Percentiles rank a stretch among this genome's conserved stretches.
phyloP scores from a whole-genome alignment of 2,113 vertebrate species.

The Varanus salvator region DNA sequence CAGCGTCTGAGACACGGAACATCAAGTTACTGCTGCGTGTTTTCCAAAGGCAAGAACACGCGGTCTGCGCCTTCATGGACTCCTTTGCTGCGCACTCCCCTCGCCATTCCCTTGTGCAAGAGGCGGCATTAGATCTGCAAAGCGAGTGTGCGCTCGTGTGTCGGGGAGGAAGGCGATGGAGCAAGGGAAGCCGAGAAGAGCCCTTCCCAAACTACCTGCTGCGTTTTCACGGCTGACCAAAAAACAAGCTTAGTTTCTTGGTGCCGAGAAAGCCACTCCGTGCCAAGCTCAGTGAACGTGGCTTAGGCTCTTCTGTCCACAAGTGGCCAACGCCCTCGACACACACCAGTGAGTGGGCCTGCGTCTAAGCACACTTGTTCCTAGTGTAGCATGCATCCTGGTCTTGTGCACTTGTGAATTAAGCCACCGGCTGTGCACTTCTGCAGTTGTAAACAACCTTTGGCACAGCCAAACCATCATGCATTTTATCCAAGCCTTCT shows the following conservation, averaged over 20 bases:
- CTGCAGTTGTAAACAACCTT: neutral
- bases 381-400: slow-evolving; percentile 46
- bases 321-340: slow-evolving; percentile 27
- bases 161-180: neutral
- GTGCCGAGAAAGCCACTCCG: neutral
- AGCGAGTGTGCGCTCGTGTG: neutral
- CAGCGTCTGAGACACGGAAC: slow-evolving; percentile 39
- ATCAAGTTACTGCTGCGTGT: slow-evolving; percentile 63
- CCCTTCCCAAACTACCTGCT: slow-evolving; percentile 37
- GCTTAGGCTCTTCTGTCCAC: slow-evolving; percentile 30
- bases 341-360: slow-evolving; percentile 24
- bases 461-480: neutral
- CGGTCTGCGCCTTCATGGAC: slow-evolving; percentile 52
- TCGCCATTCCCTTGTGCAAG: slow-evolving; percentile 17
- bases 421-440: slow-evolving; percentile 61
- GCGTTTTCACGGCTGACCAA: slow-evolving; percentile 66
- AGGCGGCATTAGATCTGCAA: slow-evolving; percentile 39
- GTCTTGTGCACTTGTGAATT: slow-evolving; percentile 31
- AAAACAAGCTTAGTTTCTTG: slow-evolving; percentile 42
- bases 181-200: slow-evolving; percentile 28
- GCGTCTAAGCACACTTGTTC: neutral
- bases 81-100: slow-evolving; percentile 68
- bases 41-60: slow-evolving; percentile 24
- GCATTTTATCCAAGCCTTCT: neutral
- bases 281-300: slow-evolving; percentile 51